Conservation (phyloP, 2,888 invertebrate species). For the Epirrhoe alternata region DNA sequence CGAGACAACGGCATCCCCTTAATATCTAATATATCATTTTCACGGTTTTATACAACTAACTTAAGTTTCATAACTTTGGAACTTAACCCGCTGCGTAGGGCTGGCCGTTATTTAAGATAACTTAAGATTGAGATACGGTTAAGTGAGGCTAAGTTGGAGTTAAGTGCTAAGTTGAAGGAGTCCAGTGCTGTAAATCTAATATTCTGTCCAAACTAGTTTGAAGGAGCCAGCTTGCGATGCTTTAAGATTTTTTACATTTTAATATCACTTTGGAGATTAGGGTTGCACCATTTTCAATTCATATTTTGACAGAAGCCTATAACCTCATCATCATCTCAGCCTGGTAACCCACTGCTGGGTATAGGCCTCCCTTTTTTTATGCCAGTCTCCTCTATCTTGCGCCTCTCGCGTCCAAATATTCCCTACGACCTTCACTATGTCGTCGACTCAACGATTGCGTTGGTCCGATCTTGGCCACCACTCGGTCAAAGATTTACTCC, state of each 20-base stretch:
- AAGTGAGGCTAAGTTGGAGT: constrained; percentile 69
- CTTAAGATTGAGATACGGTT: constrained; percentile 72
- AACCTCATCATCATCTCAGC: too few species aligned
- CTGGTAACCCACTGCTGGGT: too few species aligned
- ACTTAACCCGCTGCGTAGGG: constrained; percentile 68
- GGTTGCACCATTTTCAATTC: too few species aligned
- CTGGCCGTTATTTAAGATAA: constrained; percentile 67
- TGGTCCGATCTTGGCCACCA: too few species aligned
- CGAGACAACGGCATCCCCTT: constrained; percentile 37
- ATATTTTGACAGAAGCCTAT: too few species aligned
- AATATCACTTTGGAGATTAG: constrained; percentile 10
- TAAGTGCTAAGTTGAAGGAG: constrained; percentile 65
- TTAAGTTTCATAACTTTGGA: constrained; percentile 64
- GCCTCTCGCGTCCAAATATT: too few species aligned
- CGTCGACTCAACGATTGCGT: too few species aligned
- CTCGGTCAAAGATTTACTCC: too few species aligned
- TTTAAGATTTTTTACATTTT: constrained; percentile 18
- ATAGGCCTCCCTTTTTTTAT: too few species aligned
- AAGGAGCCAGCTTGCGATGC: constrained; percentile 22
- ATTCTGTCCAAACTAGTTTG: constrained; percentile 24
- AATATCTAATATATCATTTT: constrained; percentile 60
- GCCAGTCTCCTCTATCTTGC: too few species aligned
- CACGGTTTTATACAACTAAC: constrained; percentile 57
- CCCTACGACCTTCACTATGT: too few species aligned
- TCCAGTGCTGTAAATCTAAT: constrained; percentile 51